Conservation (phyloP, 2,113 vertebrate species). For the Chelonoidis abingdonii region DNA sequence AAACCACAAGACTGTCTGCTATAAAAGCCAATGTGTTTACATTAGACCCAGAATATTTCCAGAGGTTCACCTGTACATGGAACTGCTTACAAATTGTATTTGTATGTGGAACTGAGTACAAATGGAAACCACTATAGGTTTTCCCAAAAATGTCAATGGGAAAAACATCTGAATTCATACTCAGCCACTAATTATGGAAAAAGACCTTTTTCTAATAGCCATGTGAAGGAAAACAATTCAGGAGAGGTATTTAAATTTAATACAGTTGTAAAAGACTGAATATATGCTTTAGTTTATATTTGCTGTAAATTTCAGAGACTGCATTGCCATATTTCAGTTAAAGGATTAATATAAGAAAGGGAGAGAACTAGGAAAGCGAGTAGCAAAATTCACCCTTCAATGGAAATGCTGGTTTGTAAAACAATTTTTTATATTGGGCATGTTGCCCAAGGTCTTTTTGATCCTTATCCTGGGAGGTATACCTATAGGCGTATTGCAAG, state of each 20-base stretch:
- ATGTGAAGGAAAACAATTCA: neutral
- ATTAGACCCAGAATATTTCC: neutral
- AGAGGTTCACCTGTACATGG: neutral
- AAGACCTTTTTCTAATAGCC: neutral
- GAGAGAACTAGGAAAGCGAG: neutral
- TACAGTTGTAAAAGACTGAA: neutral
- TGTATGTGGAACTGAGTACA: neutral
- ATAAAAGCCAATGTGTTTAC: neutral
- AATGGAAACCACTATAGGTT: neutral
- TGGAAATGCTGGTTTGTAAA: neutral
- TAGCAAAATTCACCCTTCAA: conserved; percentile 19
- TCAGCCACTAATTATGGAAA: neutral
- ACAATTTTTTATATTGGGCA: neutral
- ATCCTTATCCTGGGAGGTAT: neutral
- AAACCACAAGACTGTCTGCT: neutral
- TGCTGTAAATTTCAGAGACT: neutral
- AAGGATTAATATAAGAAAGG: neutral
- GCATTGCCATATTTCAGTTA: neutral
- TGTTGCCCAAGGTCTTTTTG: neutral
- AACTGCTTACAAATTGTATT: neutral
- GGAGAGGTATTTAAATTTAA: neutral
- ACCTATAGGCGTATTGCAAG: neutral
- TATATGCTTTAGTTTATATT: neutral
- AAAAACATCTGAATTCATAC: neutral
- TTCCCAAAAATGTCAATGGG: neutral